These are phyloP conservation scores for Diplazon laetatorius DNA, from an alignment of 2,888 invertebrate genomes.

Conservation along the genomic window DNA sequence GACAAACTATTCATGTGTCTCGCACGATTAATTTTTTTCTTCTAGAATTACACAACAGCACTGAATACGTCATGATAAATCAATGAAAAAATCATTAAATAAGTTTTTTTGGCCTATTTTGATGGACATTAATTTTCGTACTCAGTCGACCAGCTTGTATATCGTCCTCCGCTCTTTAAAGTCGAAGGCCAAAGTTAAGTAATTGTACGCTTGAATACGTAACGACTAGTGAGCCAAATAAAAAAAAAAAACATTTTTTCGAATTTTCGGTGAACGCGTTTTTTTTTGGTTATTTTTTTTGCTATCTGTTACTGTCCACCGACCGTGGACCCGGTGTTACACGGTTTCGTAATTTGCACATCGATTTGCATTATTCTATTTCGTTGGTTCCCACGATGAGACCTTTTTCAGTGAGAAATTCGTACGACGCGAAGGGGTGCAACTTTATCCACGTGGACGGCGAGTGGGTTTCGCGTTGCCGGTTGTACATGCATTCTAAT, in stretches of 20 bases:
- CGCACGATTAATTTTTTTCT: no score
- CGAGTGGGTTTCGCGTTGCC: slow-evolving; percentile 39
- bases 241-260: slow-evolving; percentile 9
- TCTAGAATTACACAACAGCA: no score
- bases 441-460: slow-evolving; percentile 38
- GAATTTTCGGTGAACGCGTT: background rate
- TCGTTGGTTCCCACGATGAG: background rate
- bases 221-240: background rate
- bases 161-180: background rate
- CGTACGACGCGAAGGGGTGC: slow-evolving; percentile 26
- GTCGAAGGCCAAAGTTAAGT: slow-evolving; percentile 9
- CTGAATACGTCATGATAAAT: no score
- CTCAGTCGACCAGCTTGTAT: no score
- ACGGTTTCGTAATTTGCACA: slow-evolving; percentile 25
- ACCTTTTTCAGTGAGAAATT: slow-evolving; percentile 33
- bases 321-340: background rate
- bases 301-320: background rate
- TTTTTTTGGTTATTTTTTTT: background rate
- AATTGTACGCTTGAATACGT: background rate
- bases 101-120: no score
- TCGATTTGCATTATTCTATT: slow-evolving; percentile 10
- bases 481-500: slow-evolving; percentile 63
- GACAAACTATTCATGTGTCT: no score
- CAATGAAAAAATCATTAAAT: no score
- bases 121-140: no score